A percentile compares a stretch with the other conserved stretches of the same genome.
Conservation (phyloP, 2,888 invertebrate species). For the Caenorhabditis sp. region DNA sequence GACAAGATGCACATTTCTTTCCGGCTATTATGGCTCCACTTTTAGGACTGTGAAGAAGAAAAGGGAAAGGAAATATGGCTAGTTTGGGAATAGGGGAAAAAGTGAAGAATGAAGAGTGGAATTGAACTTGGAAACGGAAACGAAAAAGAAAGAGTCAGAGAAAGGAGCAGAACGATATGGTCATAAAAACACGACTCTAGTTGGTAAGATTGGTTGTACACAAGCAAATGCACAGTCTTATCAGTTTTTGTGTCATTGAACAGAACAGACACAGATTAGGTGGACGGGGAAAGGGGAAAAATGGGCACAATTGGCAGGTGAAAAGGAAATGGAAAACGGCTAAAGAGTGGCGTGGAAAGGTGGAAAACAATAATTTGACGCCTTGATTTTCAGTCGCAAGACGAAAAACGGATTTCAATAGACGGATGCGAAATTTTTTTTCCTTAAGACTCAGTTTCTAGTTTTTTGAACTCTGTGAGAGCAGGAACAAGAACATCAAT, state of each 20-base stretch:
- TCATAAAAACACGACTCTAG: slow-evolving; percentile 1
- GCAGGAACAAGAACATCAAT: neutral
- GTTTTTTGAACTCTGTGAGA: neutral
- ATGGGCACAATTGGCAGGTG: slow-evolving; percentile 36
- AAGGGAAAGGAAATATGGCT: too few species aligned
- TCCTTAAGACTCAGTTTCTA: neutral
- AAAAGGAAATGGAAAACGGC: slow-evolving; percentile 23
- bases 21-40: neutral
- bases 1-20: slow-evolving; percentile 1
- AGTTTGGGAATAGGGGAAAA: too few species aligned
- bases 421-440: too few species aligned
- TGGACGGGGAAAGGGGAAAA: neutral
- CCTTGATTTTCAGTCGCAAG: neutral
- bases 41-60: neutral
- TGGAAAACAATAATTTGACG: neutral
- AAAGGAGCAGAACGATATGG: neutral
- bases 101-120: too few species aligned
- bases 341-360: neutral
- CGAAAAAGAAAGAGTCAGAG: too few species aligned
- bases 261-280: slow-evolving; percentile 19
- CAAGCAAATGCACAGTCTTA: slow-evolving; percentile 8
- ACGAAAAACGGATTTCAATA: too few species aligned
- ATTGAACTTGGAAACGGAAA: too few species aligned
- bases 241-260: neutral
- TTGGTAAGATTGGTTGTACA: neutral